Evolutionary conservation across 2,113 vertebrate species (phyloP), one percentile per base, ranked within the genome.

Genomic region (Rhinoderma darwinii): DNA sequence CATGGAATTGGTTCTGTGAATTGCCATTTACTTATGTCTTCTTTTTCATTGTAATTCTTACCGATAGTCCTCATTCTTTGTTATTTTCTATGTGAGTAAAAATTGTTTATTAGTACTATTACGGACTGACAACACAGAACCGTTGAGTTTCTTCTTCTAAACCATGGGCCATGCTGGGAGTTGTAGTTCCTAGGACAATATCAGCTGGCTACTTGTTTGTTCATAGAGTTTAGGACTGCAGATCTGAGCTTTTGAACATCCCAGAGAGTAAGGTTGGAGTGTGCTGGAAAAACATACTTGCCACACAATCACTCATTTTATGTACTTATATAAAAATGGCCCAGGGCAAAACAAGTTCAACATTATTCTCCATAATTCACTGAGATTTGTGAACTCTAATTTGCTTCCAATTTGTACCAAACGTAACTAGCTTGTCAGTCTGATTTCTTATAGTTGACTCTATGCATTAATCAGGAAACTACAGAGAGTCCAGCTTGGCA

Each of bases 391-490:
- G 50, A 78, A 50, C 76, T 78, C 47, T 78, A 54, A 78, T 78
- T 78, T 78, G 76, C 47, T 78, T 78, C 76, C 50, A 78, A 78
- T 78, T 78, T 81, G 78, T 61, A 59, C 35, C 61, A 82, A 82
- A 68, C 17, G 61, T 82, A 82, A n/a, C 25, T 68, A 47, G 59
- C 80, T 66, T 68, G 80, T 66, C 59, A 82, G 39, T 66, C 59
- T 44, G 37, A 66, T 63, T 44, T 66, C 43, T 18, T 68, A 20
- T 30, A 41, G 15, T 82, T 68, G 80, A 82, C 61, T 44, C 56
- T 32, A 32, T 14, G n/a, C 61, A 63, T 82, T 72, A 84, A 70
- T 84, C 66, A 84, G 41, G 70, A 37, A 47, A 37, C 70, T 84
- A 61, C 70, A 61, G 47, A 75, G 51, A 41, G 70, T 84, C 82